Base-by-base conservation (phyloP, 2,888 invertebrate genomes). In the Gortyna flavago region DNA sequence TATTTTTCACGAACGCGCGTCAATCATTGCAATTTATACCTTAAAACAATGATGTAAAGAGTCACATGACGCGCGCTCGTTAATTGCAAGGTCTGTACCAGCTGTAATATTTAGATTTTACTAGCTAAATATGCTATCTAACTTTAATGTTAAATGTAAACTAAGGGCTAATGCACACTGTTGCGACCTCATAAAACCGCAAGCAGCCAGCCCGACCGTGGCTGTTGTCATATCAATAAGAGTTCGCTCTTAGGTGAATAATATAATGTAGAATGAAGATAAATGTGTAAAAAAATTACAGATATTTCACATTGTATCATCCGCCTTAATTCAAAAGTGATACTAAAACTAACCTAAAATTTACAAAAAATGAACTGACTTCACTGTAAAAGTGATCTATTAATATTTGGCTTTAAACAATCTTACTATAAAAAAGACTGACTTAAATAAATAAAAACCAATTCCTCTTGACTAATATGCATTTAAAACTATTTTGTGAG, bases 331-430 rank as follows among this genome's bases (percentile, higher is more conserved):
- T 35, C 7, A 51, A 48, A 54, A 74, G 61, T 29, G 51, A 54
- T 51, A 74, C 25, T 13, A 16, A 29, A 44, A 32, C 0, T 9
- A 72, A 61, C 54, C 21, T 61, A 51, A 70, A 66, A 48, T 4
- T 48, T 57, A 32, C 0, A 48, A 57, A 51, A 66, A 35, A 54
- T 8, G 0, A 29, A 70, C 44, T 65, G 32, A 69, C n/a, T 64
- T 59, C 21, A 80, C n/a, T 72, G 62, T 66, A 66, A 84, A 68
- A 64, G 68, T 76, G 81, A 86, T 86, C 77, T 84, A 80, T 77
- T 72, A 44, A 77, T 38, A 78, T 85, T 88, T 84, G 86, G 81
- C 81, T 87, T 84, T 85, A 85, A 87, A 67, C 59, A 73, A 79
- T 70, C n/a, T 74, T 54, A 71, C 59, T 51, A 62, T 65, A 65